Evolutionary conservation across 53 echinoderm and acorn worm genomes (phyloP), one percentile per base, ranked within the genome.

Genomic region (Luidia sarsii): DNA sequence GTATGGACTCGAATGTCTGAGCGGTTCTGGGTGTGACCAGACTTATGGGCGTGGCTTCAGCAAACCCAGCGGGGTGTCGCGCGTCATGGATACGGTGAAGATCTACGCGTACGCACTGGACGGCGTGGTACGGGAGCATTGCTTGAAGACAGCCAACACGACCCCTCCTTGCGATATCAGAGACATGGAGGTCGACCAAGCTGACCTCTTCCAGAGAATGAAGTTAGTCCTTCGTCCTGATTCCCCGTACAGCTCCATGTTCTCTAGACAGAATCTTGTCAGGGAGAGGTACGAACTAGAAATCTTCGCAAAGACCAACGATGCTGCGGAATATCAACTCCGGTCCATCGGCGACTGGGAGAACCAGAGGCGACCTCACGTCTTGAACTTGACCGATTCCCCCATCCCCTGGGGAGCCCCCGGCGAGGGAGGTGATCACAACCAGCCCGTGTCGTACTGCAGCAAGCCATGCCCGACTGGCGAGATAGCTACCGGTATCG

Each of bases 61-160:
- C 41, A 61, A 82, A 39, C 32, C 67, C 15, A 89, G 74, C 21
- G 64, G 55, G 0, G 87, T 93, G 2, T 86, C 89, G 3, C 50
- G 83, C 1, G 85, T 86, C 4, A 89, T 93, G 3, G 93, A 93
- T 48, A 33, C 93, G 2, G 83, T 89, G 37, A 67, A 48, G 45
- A 57, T 46, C n/a, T 68, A 64, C 36, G 89, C 89, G 0, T 69
- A 56, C 24, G 89, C 57, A 24, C 28, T 82, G 37, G 69, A 89
- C 59, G 24, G 64, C 6, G 46, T 89, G 57, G 0, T 54, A 8
- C 54, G n/a, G 11, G 49, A 67, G 0, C 28, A 67, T 8, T 83
- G 83, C 54, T 9, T 24, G 23, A 24, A 41, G 45, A 67, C 67
- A 6, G 16, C 62, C 8, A 39, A 63, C 6, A 15, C 46, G 0